phyloP scores from a whole-genome alignment of 2,888 invertebrate species.

The Eilema griseolum region DNA sequence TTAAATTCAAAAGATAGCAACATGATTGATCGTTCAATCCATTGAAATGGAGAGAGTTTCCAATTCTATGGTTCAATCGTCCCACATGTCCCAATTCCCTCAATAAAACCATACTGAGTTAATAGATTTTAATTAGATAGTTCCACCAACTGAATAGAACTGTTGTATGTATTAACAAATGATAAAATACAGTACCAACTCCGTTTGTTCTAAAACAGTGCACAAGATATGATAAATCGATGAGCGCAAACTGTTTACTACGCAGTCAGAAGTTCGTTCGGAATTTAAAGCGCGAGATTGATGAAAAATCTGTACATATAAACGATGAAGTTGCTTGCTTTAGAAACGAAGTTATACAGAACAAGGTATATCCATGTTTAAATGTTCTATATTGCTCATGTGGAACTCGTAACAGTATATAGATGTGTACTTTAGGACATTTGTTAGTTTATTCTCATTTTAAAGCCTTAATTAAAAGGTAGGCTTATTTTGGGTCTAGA shows the following conservation, averaged over 20 bases:
- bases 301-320: neutral
- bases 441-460: neutral
- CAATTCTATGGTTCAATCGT: too few species aligned
- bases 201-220: slow-evolving; percentile 6
- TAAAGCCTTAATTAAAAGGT: neutral
- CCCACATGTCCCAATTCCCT: too few species aligned
- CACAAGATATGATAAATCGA: slow-evolving; percentile 1
- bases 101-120: too few species aligned
- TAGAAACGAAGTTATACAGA: neutral
- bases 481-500: too few species aligned
- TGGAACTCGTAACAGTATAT: too few species aligned
- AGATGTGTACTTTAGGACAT: too few species aligned
- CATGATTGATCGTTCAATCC: too few species aligned
- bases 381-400: neutral
- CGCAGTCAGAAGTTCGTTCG: slow-evolving; percentile 14
- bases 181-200: neutral
- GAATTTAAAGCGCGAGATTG: neutral
- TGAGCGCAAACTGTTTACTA: neutral
- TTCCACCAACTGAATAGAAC: neutral
- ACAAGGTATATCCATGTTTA: slow-evolving; percentile 3
- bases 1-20: too few species aligned
- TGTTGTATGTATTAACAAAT: neutral
- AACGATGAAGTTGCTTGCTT: slow-evolving; percentile 7
- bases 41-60: too few species aligned
- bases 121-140: too few species aligned